Evolutionary conservation across 2,113 vertebrate species (phyloP), one percentile per base, ranked within the genome.

Genomic region (Raja brachyura): DNA sequence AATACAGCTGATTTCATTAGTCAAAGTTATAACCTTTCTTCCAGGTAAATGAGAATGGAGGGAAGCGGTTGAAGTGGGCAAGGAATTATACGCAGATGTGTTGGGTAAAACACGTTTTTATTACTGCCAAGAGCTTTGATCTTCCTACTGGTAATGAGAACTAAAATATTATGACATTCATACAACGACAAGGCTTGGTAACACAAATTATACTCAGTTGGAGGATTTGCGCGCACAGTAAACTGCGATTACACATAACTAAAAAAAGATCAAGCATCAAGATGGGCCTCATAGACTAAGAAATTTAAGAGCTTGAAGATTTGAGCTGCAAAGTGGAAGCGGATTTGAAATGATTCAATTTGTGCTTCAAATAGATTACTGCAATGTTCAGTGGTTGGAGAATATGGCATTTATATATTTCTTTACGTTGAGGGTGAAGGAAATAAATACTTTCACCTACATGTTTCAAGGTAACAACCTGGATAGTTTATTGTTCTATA

Each of bases 131-230:
- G 4, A 61, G 25, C 31, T 61, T 28, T 85, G 81, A 85, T 59
- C 54, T 85, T 14, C 81, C 25, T n/a, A 11, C 48, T 25, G 59
- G 81, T 85, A 85, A 14, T n/a, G 13, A 85, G 25, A 59, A 85
- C 25, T n/a, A 85, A n/a, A 85, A 85, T 59, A 85, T 85, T 85
- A 61, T 85, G 54, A 28, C 25, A 85, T 61, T 85, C 59, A 28
- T 28, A 85, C 48, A 85, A 85, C 9, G 25, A 59, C 79, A 85
- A 85, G 39, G 2, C 22, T 59, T 54, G 59, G 14, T 28, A 85
- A 59, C 11, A 85, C 54, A 61, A 85, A 61, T 85, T 61, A 85
- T 25, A 85, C 79, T 18, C 79, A 83, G 79, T 48, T n/a, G 81
- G 81, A 61, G 81, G 54, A 14, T 10, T 10, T 85, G 10, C 11